phyloP scores from a whole-genome alignment of 2,888 invertebrate species.

The Taphrorychus bicolor region DNA sequence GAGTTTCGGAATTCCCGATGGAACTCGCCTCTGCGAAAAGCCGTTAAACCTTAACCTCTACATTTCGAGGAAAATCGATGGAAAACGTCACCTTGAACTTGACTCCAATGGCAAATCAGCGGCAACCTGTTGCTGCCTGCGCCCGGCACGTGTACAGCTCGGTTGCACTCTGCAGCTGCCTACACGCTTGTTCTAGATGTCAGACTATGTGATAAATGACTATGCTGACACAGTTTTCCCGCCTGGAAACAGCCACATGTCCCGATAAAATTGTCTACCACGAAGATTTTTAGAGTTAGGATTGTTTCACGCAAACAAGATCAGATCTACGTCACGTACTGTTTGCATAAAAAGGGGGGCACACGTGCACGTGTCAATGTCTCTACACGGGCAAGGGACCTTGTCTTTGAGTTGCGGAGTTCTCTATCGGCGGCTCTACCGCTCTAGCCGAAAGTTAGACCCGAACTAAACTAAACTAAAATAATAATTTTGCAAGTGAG shows the following conservation, averaged over 20 bases:
- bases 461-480: constrained; percentile 52
- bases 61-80: constrained; percentile 45
- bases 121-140: constrained; percentile 50
- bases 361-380: not conserved
- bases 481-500: constrained; percentile 57
- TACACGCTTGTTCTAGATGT: constrained; percentile 2
- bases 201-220: constrained; percentile 21
- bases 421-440: not conserved
- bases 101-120: constrained; percentile 40
- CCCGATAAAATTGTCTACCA: not conserved
- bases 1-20: not conserved
- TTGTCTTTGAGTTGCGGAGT: no score
- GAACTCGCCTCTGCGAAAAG: constrained; percentile 12
- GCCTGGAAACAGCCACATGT: not conserved
- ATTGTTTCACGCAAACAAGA: not conserved
- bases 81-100: constrained; percentile 54
- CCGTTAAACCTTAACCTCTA: constrained; percentile 32
- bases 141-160: constrained; percentile 32
- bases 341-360: not conserved
- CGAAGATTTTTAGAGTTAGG: not conserved
- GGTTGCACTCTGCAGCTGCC: constrained; percentile 5
- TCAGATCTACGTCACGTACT: not conserved
- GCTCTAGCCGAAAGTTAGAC: constrained; percentile 24
- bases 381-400: no score
- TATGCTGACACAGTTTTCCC: constrained; percentile 20